phyloP scores from a whole-genome alignment of 2,113 vertebrate genomes.

The Xenus cinereus region DNA sequence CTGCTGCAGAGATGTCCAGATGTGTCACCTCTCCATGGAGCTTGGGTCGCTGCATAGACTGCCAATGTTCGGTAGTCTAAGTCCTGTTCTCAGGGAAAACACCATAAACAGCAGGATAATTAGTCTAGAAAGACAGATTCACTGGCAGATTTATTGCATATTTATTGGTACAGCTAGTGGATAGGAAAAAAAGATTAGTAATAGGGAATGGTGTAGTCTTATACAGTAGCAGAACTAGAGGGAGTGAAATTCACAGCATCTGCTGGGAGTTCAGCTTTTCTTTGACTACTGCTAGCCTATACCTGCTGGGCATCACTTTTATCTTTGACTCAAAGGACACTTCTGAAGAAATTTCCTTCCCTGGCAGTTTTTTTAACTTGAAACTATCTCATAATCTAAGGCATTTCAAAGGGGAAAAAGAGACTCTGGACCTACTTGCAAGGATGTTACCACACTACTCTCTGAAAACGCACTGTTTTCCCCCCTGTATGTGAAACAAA shows the following conservation, averaged over 20 bases:
- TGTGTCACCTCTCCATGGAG: neutral
- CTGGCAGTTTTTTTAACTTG: conserved; percentile 13
- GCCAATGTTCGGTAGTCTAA: neutral
- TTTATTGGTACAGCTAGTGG: neutral
- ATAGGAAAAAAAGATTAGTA: neutral
- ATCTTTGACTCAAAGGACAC: conserved; percentile 49
- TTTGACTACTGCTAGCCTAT: conserved; percentile 19
- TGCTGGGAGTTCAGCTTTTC: conserved; percentile 31
- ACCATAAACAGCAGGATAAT: neutral
- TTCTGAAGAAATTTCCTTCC: conserved; percentile 42
- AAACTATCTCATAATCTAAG: neutral
- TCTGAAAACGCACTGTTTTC: neutral
- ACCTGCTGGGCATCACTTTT: conserved; percentile 57
- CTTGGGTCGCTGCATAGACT: neutral
- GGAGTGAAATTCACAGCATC: conserved; percentile 23
- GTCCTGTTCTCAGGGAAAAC: neutral
- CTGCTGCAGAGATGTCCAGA: neutral
- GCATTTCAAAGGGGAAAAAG: neutral
- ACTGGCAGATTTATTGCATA: neutral
- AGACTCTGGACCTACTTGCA: neutral
- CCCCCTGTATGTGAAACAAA: neutral
- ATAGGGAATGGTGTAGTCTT: neutral
- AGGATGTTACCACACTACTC: neutral
- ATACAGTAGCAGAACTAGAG: neutral
- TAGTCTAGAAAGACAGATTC: neutral